Evolutionary conservation across 2,888 invertebrate species (phyloP), one percentile per base, ranked within the genome.

Genomic region (Polyommatus iphigenia): DNA sequence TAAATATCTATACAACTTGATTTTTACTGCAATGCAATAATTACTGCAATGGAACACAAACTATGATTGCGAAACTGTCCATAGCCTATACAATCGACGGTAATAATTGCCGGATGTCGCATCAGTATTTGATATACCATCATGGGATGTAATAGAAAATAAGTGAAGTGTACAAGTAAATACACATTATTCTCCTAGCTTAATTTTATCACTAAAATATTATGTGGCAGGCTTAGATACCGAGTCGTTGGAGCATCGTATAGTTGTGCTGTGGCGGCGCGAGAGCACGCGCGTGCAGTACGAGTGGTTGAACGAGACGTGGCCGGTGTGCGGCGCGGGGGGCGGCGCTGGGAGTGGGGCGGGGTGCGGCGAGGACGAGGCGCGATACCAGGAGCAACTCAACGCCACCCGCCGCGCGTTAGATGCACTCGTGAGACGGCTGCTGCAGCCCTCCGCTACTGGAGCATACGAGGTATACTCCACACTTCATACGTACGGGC

Each of bases 181-280:
- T 59, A 46, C 41, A 41, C 41, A 41, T 10, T 41, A 10, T 10
- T 7, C 10, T 8, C 8, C 41, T 46, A 10, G 46, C 46, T 62
- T 15, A 24, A 71, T 7, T 5, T 0, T 20, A 29, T 13, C 8
- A 50, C 24, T 13, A 75, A 62, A 62, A 24, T 13, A 57, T 54
- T 3, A 8, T 79, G 79, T 29, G n/a, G 88, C 95, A 81, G 97
- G 92, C 36, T 87, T 86, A 67, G 93, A 93, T 79, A 82, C 87
- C 10, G 89, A 91, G 0, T 95, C 89, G 15, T 85, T 97, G 76
- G 91, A 97, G 71, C 94, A 97, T 80, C 96, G 97, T 82, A 96
- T 99, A 79, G 98, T 98, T 1, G 96, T 99, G 73, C 95, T 99
- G 81, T 99, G 99, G 98, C 95, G 99, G 1, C 95, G 97, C 67